Evolutionary conservation across 2,888 invertebrate genomes (phyloP).

Genomic region (Cephonodes hylas): DNA sequence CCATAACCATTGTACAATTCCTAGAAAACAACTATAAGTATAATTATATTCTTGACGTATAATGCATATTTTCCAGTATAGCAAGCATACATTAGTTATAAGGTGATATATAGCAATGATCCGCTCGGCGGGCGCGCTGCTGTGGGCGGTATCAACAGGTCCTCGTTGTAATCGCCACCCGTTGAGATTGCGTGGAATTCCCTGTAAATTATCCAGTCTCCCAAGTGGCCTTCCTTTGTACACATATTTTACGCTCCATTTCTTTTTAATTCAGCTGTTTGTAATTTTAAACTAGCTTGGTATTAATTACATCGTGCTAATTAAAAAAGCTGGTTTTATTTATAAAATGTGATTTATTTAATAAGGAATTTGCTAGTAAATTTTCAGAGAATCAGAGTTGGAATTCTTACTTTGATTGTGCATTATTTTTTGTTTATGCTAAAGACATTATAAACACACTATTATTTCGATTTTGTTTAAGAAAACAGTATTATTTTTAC

Average conservation of each 20-base stretch:
- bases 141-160: conserved; percentile 41
- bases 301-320: neutral
- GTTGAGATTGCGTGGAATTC: conserved; percentile 28
- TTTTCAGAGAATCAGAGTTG: too few species aligned
- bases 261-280: conserved; percentile 22
- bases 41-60: too few species aligned
- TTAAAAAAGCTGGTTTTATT: neutral
- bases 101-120: neutral
- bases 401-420: too few species aligned
- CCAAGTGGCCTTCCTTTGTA: neutral
- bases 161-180: conserved; percentile 36
- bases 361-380: too few species aligned
- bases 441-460: too few species aligned
- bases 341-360: too few species aligned
- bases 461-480: too few species aligned
- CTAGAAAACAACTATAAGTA: too few species aligned
- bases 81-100: neutral
- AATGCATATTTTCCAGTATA: neutral
- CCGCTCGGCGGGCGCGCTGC: conserved; percentile 23
- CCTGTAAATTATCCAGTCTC: conserved; percentile 35
- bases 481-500: too few species aligned
- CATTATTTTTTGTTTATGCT: too few species aligned
- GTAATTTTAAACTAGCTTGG: neutral
- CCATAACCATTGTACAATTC: too few species aligned
- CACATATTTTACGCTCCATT: conserved; percentile 15